Base-by-base conservation (phyloP, 2,797 vertebrate species). In the Falco columbarius region DNA sequence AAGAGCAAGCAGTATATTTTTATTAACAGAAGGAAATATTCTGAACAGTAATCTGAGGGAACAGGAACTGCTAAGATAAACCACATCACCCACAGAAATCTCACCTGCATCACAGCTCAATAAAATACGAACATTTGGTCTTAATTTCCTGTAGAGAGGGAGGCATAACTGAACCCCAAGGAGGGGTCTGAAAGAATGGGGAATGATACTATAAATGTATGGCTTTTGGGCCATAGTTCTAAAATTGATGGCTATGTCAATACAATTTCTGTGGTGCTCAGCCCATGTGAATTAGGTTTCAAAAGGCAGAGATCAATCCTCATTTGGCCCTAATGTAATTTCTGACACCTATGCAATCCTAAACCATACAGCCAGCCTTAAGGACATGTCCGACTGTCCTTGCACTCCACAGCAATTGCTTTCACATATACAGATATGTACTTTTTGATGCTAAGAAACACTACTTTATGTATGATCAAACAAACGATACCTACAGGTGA, bases 391-490 rank as follows among this genome's bases (percentile, higher is more conserved):
- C 6, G 4, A 19, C 14, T 42, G 22, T 36, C 32, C 29, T 59
- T 56, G 21, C 36, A 26, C n/a, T 54, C 38, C 58, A 70, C 27
- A 67, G 70, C 26, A 58, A 29, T 24, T 38, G 10, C 40, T 74
- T 52, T 51, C 55, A 40, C 7, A 4, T 13, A 9, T 13, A 58
- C 0, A 61, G 21, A 42, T 44, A 52, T 0, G 1, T 17, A 8
- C 10, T 8, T 85, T 47, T 51, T 74, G 22, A 71, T 59, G 40
- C 26, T 71, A 36, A 89, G 46, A 71, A 91, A 52, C 1, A 71
- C 18, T 17, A 15, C 30, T 82, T 87, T 46, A 22, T 9, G 20
- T 30, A 44, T 22, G 20, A 70, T 59, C 74, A 82, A 82, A 76
- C 18, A 44, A 90, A 70, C 29, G 4, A 24, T 52, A 58, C 14